Conservation (phyloP, 2,113 vertebrate genomes). For the Chloropsis hardwickii region DNA sequence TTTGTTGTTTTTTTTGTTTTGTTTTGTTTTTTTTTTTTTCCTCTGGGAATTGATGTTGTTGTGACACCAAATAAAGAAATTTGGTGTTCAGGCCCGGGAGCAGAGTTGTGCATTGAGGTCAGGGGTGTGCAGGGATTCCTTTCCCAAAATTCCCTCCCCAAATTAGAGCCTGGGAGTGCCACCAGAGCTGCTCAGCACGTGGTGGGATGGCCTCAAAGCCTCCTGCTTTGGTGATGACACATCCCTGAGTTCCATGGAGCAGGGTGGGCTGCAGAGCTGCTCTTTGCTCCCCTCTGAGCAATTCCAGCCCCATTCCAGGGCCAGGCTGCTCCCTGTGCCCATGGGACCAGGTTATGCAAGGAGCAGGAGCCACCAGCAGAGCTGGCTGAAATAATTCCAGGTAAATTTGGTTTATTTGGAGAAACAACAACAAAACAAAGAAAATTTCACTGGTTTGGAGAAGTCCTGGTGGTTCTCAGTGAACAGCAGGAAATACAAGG, state of each 20-base stretch:
- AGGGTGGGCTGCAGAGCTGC: background rate
- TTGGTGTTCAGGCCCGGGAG: background rate
- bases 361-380: background rate
- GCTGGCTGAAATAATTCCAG: background rate
- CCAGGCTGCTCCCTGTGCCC: background rate
- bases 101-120: background rate
- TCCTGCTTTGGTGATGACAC: background rate
- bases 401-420: background rate
- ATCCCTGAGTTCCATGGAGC: background rate
- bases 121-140: background rate
- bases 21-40: accelerated
- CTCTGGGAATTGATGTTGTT: too few species aligned
- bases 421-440: background rate
- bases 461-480: background rate
- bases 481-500: background rate
- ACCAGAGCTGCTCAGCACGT: background rate
- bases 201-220: background rate
- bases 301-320: background rate
- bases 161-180: background rate
- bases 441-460: background rate
- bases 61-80: background rate
- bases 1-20: accelerated
- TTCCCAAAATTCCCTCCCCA: constrained; percentile 6
- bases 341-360: background rate
- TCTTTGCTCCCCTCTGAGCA: background rate